Conservation (phyloP, 2,888 invertebrate species). For the Torymus aiolomorphi region DNA sequence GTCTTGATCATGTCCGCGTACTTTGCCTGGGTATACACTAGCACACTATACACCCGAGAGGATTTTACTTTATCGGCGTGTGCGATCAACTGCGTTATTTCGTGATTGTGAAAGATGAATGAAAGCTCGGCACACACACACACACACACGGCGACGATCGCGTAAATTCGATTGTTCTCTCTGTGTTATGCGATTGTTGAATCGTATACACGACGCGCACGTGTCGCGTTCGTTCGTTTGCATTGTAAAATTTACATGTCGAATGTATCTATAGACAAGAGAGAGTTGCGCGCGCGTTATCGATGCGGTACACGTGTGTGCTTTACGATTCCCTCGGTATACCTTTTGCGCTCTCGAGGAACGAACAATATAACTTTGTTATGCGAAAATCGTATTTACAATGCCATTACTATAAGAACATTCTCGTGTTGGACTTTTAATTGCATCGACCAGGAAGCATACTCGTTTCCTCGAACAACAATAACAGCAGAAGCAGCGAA, state of each 20-base stretch:
- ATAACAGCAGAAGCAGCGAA: not conserved
- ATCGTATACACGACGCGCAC: not conserved
- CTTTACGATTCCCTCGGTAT: too few species aligned
- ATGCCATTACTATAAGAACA: too few species aligned
- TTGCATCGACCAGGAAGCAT: not conserved
- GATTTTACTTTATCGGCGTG: conserved; percentile 11
- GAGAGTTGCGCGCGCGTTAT: too few species aligned
- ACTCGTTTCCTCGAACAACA: not conserved
- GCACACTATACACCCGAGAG: not conserved
- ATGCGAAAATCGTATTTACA: too few species aligned
- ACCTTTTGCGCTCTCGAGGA: too few species aligned
- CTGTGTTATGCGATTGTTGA: not conserved
- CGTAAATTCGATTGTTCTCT: not conserved
- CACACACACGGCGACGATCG: not conserved
- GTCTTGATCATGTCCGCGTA: conserved; percentile 10
- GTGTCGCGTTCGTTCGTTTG: too few species aligned
- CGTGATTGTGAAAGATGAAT: conserved; percentile 18
- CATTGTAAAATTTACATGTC: too few species aligned
- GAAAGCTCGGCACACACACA: not conserved
- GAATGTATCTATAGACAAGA: too few species aligned
- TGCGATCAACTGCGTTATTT: conserved; percentile 3
- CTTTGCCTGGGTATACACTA: conserved; percentile 7
- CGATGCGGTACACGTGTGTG: too few species aligned
- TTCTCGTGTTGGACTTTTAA: too few species aligned
- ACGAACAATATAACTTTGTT: too few species aligned